phyloP scores from a whole-genome alignment of 2,113 vertebrate species.

The Tychaedon coryphoeus region DNA sequence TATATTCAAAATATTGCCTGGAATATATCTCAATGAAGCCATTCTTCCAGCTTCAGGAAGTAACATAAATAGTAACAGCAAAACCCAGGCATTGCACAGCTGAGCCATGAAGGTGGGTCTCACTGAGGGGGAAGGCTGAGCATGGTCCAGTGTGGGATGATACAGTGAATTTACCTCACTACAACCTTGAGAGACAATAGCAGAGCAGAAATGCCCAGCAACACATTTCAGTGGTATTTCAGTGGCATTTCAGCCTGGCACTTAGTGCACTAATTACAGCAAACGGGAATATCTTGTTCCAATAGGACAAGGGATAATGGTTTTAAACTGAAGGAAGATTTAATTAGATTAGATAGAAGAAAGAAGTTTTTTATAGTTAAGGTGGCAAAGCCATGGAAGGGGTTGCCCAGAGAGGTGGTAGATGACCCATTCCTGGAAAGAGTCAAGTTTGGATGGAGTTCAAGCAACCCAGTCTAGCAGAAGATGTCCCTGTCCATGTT shows the following conservation, averaged over 20 bases:
- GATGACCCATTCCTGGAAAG: background rate
- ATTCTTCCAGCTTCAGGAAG: background rate
- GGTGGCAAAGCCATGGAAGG: background rate
- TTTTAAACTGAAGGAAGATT: background rate
- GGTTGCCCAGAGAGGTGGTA: background rate
- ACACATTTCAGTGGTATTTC: background rate
- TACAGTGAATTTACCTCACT: background rate
- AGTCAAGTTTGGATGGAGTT: background rate
- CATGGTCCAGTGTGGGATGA: background rate
- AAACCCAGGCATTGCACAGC: background rate
- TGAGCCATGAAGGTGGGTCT: background rate
- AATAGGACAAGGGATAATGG: background rate
- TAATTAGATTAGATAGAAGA: background rate
- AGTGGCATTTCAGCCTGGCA: background rate
- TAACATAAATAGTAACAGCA: background rate
- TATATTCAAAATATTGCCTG: slow-evolving; percentile 43
- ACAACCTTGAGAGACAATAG: background rate
- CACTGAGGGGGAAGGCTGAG: background rate
- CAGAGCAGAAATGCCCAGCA: background rate
- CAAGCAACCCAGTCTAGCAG: background rate
- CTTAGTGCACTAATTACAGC: background rate
- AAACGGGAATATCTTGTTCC: background rate
- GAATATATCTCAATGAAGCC: slow-evolving; percentile 31
- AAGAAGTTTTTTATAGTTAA: background rate
- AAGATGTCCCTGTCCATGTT: background rate